A percentile compares a stretch with the other conserved stretches of the same genome.
Evolutionary conservation across 2,113 vertebrate species (phyloP).

Genomic region (Anoplopoma fimbria): DNA sequence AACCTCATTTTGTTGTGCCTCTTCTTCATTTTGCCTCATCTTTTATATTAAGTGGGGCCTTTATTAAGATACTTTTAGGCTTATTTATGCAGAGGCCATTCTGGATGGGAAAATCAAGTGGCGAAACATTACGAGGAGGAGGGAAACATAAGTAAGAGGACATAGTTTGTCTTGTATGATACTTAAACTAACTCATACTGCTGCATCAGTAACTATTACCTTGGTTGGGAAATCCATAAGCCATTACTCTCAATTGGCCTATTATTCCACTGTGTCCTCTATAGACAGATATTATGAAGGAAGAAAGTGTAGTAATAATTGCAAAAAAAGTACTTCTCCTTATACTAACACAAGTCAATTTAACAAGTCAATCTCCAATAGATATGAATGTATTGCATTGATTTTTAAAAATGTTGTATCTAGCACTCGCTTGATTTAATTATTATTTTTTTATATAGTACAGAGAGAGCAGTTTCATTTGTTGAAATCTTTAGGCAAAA

Average conservation of each 20-base stretch:
- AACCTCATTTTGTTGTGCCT: conserved; percentile 14
- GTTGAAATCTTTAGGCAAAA: neutral
- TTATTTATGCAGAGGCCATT: conserved; percentile 15
- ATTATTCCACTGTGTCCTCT: neutral
- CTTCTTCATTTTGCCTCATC: conserved; percentile 16
- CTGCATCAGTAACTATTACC: conserved; percentile 1
- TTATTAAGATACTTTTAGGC: conserved; percentile 3
- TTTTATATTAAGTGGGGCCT: conserved; percentile 28
- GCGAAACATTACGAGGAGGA: neutral
- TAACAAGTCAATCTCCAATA: neutral
- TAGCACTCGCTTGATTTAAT: neutral
- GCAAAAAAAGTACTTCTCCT: neutral
- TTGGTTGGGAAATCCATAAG: neutral
- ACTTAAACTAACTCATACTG: neutral
- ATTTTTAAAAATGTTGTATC: conserved; percentile 6
- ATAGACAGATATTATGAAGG: neutral
- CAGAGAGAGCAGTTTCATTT: neutral
- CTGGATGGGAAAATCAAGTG: neutral
- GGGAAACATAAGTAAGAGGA: neutral
- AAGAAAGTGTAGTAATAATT: neutral
- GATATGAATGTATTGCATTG: neutral
- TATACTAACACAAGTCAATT: neutral
- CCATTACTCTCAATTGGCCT: neutral
- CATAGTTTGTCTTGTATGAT: conserved; percentile 4
- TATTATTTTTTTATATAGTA: neutral